Conservation (phyloP, 2,888 invertebrate genomes). For the Crematogaster levior region DNA sequence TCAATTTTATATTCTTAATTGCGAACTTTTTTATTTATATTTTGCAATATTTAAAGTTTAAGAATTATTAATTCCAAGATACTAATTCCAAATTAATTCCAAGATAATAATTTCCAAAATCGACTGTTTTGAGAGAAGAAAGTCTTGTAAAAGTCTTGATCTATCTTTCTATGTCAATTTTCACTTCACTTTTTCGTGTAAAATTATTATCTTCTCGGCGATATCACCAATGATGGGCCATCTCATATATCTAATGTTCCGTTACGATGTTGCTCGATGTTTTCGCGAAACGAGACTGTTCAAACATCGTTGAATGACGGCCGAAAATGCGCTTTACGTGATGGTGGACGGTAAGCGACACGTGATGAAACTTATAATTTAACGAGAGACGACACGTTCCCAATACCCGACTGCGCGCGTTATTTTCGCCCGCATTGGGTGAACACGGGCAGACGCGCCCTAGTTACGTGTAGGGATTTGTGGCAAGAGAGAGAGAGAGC, state of each 20-base stretch:
- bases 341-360: slow-evolving; percentile 48
- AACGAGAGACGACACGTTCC: slow-evolving; percentile 52
- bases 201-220: neutral
- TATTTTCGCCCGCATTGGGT: slow-evolving; percentile 44
- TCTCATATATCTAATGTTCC: neutral
- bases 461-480: slow-evolving; percentile 53
- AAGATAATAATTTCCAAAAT: neutral
- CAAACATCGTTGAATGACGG: slow-evolving; percentile 49
- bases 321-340: slow-evolving; percentile 50
- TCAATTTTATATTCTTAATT: neutral
- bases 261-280: slow-evolving; percentile 7
- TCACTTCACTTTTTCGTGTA: neutral
- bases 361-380: slow-evolving; percentile 54
- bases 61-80: too few species aligned
- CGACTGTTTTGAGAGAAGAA: neutral
- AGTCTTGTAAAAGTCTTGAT: neutral
- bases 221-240: neutral
- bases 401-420: slow-evolving; percentile 28
- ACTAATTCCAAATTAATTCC: too few species aligned
- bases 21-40: neutral
- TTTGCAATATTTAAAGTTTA: neutral
- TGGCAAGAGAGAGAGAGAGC: neutral
- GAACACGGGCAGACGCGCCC: slow-evolving; percentile 52
- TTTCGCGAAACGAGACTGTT: slow-evolving; percentile 38
- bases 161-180: neutral